Percentiles rank a stretch among this genome's conserved stretches.
Conservation (phyloP, 2,888 invertebrate genomes). For the Temnothorax unifasciatus region DNA sequence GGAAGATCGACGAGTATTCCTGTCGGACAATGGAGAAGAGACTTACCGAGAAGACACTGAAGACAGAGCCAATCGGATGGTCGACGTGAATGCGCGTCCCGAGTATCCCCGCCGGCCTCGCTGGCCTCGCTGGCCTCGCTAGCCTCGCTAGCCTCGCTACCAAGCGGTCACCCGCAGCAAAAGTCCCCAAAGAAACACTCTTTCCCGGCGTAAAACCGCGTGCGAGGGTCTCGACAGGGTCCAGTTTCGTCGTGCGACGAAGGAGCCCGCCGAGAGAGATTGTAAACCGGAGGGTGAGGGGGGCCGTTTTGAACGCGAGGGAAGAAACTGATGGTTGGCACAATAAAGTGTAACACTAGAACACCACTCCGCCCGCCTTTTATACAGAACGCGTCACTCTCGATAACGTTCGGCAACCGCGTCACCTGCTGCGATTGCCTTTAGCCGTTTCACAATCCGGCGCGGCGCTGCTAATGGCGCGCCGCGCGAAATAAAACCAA, state of each 20-base stretch:
- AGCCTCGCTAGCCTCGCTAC: no score
- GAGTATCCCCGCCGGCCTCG: slow-evolving; percentile 38
- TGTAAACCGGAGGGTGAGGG: neutral
- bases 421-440: neutral
- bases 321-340: slow-evolving; percentile 57
- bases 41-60: slow-evolving; percentile 65
- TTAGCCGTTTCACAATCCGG: slow-evolving; percentile 6
- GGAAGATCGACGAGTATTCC: slow-evolving; percentile 7
- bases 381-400: slow-evolving; percentile 53
- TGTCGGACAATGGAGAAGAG: neutral
- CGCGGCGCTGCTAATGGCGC: slow-evolving; percentile 22
- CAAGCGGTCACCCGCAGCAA: neutral
- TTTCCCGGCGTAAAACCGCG: neutral
- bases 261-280: slow-evolving; percentile 31
- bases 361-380: slow-evolving; percentile 68
- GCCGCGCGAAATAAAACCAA: slow-evolving; percentile 50
- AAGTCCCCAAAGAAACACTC: slow-evolving; percentile 50
- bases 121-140: no score
- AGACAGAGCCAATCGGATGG: slow-evolving; percentile 46
- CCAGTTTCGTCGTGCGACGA: neutral
- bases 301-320: neutral
- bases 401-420: slow-evolving; percentile 23
- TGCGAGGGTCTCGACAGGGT: neutral
- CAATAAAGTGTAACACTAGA: slow-evolving; percentile 68
- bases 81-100: slow-evolving; percentile 1